These are phyloP conservation scores for Sinocyclocheilus maitianheensis DNA, from an alignment of 2,113 vertebrate species.

Conservation along the genomic window DNA sequence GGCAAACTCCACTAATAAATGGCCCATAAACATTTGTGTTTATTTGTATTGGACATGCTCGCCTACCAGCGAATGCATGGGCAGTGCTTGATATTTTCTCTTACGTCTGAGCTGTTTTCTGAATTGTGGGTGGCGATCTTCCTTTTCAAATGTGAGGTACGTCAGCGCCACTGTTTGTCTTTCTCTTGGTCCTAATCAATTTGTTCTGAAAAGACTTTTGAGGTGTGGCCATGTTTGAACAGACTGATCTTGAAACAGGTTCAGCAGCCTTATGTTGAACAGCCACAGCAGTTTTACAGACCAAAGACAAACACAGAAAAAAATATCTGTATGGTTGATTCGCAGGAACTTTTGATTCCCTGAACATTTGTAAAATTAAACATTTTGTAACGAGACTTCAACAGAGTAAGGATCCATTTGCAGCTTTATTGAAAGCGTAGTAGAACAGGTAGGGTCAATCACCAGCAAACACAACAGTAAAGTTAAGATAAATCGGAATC, in stretches of 20 bases:
- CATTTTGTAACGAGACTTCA: too few species aligned
- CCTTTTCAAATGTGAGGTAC: not conserved
- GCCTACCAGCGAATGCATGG: not conserved
- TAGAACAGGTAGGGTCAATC: too few species aligned
- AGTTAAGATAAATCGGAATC: too few species aligned
- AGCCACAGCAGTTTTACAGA: not conserved
- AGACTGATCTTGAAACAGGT: not conserved
- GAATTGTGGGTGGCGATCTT: not conserved
- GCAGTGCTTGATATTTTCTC: not conserved
- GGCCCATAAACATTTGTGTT: not conserved
- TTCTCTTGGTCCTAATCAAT: not conserved
- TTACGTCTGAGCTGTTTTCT: not conserved
- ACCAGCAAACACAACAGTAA: too few species aligned
- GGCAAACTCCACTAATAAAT: not conserved
- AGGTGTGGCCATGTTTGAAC: constrained; percentile 2
- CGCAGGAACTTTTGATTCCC: not conserved
- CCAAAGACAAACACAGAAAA: not conserved
- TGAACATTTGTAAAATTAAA: not conserved
- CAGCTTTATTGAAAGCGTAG: too few species aligned
- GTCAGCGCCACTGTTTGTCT: not conserved
- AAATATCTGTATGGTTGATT: not conserved
- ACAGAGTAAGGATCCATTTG: too few species aligned
- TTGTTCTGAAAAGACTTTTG: not conserved
- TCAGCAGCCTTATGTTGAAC: not conserved
- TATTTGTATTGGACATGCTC: not conserved